Evolutionary conservation across 2,888 invertebrate genomes (phyloP), one percentile per base, ranked within the genome.

Genomic region (Drosophila demipolita): DNA sequence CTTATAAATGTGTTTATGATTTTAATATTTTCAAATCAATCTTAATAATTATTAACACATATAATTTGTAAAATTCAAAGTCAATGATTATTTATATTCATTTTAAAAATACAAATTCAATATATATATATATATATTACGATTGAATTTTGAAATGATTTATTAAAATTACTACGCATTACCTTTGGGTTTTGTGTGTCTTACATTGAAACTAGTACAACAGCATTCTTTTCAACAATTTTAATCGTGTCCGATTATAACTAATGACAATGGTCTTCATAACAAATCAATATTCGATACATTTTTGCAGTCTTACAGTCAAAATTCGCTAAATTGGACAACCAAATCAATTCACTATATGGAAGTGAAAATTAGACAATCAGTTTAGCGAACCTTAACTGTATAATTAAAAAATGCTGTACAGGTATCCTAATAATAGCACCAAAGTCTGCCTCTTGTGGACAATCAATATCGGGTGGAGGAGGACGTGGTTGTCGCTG

Each of bases 381-480:
- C 20, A 23, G 23, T 23, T 45, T 8, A 45, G 45, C 23, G 49
- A 49, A 49, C 26, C 17, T 38, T 15, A 38, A 55, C 29, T 49
- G 26, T 17, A 3, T 23, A 17, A 32, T 32, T 9, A 4, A 32
- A 32, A 53, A 60, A 36, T 38, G 38, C 38, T 32, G 20, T 32
- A 49, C 49, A 33, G 60, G 40, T 66, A 20, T 17, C n/a, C 20
- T 38, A 40, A 45, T 52, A 52, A 15, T 38, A 55, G 45, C 36
- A 52, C 32, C 36, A 17, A 5, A 0, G n/a, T 45, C 4, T n/a
- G 8, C 57, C 5, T 11, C 6, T 66, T 15, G 5, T 50, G 17
- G 17, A 52, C 6, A n/a, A 33, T 52, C 71, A 66, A 71, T 52
- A 49, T 17, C 35, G 17, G 50, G 45, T 9, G 53, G 15, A 20